phyloP scores from a whole-genome alignment of 2,888 invertebrate genomes.

The Creontiades dilutus region DNA sequence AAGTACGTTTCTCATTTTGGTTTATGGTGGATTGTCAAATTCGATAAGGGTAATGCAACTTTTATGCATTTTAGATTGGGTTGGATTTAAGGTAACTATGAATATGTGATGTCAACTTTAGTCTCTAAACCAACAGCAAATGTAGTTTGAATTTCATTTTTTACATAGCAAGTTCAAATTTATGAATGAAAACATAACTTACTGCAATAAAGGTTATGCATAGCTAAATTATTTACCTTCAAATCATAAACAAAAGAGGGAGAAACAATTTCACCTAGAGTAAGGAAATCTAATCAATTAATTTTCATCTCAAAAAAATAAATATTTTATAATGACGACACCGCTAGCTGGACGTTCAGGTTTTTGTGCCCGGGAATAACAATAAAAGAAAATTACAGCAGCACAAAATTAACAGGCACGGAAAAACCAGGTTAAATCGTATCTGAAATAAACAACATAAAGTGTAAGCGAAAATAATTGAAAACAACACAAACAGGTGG shows the following conservation, averaged over 20 bases:
- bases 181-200: not conserved
- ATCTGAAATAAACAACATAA: slow-evolving; percentile 68
- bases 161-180: not conserved
- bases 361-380: slow-evolving; percentile 25
- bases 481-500: slow-evolving; percentile 15
- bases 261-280: slow-evolving; percentile 16
- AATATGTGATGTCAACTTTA: not conserved
- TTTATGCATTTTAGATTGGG: not conserved
- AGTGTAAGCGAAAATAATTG: slow-evolving; percentile 28
- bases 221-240: not conserved
- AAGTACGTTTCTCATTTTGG: not conserved
- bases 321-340: slow-evolving; percentile 33
- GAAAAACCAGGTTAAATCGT: slow-evolving; percentile 64
- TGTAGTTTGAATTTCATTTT: not conserved
- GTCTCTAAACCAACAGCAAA: not conserved
- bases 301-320: slow-evolving; percentile 59
- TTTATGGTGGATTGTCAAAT: too few species aligned
- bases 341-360: slow-evolving; percentile 45
- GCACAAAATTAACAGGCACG: slow-evolving; percentile 57
- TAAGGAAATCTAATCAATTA: slow-evolving; percentile 54
- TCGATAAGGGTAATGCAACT: not conserved
- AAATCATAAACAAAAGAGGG: not conserved
- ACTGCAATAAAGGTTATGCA: too few species aligned
- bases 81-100: not conserved
- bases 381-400: slow-evolving; percentile 42